A percentile compares a stretch with the other conserved stretches of the same genome.
Evolutionary conservation across 2,888 invertebrate species (phyloP).

Genomic region (Papilio protenor): DNA sequence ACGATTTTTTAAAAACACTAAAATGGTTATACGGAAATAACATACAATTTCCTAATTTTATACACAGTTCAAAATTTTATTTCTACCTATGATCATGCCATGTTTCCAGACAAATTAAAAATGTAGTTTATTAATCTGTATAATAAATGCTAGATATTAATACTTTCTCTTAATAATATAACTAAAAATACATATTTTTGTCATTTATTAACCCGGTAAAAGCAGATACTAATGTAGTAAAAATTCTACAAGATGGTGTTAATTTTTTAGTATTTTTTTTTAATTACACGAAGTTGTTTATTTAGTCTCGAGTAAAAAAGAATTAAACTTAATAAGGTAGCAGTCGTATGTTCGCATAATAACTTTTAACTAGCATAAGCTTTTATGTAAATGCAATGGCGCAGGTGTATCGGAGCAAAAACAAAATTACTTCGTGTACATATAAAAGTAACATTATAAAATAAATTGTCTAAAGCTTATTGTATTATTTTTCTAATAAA

Average conservation of each 20-base stretch:
- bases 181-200: no score
- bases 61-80: no score
- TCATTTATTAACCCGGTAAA: not conserved
- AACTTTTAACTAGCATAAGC: slow-evolving; percentile 9
- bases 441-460: not conserved
- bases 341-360: slow-evolving; percentile 2
- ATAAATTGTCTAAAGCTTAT: not conserved
- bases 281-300: not conserved
- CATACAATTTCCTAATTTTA: no score
- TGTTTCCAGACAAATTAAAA: no score
- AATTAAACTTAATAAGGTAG: not conserved
- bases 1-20: no score
- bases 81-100: no score
- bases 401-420: not conserved
- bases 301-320: not conserved
- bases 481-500: not conserved
- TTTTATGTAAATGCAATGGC: slow-evolving; percentile 10
- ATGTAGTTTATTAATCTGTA: no score
- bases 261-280: not conserved
- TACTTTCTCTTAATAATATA: no score
- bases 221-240: not conserved
- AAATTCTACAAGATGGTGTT: not conserved
- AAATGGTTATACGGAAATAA: no score
- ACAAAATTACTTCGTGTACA: slow-evolving; percentile 8
- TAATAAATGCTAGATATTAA: no score